phyloP scores from a whole-genome alignment of 2,888 invertebrate species.

The Tenthredo notha region DNA sequence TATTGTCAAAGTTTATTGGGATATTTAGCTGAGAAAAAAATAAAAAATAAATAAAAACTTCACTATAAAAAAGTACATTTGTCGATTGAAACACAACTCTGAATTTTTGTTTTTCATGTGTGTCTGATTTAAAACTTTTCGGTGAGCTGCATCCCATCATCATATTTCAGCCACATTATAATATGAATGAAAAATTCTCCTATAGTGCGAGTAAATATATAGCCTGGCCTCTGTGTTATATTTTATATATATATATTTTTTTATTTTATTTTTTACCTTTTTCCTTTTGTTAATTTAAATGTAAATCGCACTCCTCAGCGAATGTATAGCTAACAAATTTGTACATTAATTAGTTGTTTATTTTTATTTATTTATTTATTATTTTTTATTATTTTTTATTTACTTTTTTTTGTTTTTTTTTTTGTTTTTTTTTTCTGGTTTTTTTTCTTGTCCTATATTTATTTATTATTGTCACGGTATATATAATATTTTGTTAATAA shows the following conservation, averaged over 20 bases:
- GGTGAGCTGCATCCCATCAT: constrained; percentile 19
- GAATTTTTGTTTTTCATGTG: not conserved
- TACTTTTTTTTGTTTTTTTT: constrained; percentile 66
- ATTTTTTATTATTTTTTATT: constrained; percentile 75
- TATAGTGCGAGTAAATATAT: constrained; percentile 52
- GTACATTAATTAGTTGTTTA: constrained; percentile 78
- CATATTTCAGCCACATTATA: not conserved
- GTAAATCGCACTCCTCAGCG: constrained; percentile 65
- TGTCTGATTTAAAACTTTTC: not conserved
- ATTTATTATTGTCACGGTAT: constrained; percentile 58
- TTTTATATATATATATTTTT: constrained; percentile 55
- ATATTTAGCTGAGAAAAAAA: not conserved
- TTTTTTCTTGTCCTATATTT: constrained; percentile 72
- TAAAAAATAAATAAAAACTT: not conserved
- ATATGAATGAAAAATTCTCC: constrained; percentile 41
- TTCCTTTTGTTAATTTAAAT: constrained; percentile 57
- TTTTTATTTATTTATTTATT: constrained; percentile 72
- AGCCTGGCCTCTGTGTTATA: constrained; percentile 56
- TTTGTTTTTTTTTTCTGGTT: constrained; percentile 74
- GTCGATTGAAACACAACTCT: constrained; percentile 30
- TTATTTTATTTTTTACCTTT: constrained; percentile 46
- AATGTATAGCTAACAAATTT: constrained; percentile 77
- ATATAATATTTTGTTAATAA: constrained; percentile 77
- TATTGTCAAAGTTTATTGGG: not conserved
- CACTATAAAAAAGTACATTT: not conserved